A percentile compares a stretch with the other conserved stretches of the same genome.
phyloP scores from a whole-genome alignment of 2,113 vertebrate genomes.

The Gulo gulo region DNA sequence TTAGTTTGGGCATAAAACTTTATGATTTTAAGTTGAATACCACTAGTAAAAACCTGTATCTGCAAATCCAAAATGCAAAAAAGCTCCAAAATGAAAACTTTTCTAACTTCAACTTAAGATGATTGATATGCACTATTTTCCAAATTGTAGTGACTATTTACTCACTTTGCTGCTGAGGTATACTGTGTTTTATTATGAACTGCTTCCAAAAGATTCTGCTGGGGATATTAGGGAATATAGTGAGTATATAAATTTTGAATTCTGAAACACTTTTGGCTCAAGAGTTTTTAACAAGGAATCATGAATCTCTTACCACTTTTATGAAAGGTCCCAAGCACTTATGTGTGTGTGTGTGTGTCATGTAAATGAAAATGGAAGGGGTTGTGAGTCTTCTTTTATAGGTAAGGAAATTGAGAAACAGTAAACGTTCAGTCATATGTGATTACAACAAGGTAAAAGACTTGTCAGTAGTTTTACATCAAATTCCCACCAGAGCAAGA shows the following conservation, averaged over 20 bases:
- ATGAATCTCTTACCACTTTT: background rate
- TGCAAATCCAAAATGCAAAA: background rate
- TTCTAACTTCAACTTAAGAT: background rate
- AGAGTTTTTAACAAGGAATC: background rate
- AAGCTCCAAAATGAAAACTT: background rate
- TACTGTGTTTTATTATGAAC: background rate
- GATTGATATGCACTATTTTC: background rate
- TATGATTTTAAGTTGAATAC: background rate
- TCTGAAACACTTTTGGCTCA: background rate
- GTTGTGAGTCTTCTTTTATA: background rate
- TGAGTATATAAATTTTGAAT: background rate
- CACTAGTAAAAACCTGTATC: background rate
- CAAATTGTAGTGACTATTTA: background rate
- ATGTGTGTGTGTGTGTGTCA: background rate
- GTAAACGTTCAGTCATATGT: background rate
- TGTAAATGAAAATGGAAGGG: background rate
- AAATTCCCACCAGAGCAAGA: background rate
- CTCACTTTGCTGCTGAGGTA: background rate
- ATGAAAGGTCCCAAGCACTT: background rate
- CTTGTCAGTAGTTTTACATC: background rate
- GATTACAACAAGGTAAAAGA: slow-evolving; percentile 6
- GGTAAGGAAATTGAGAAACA: background rate
- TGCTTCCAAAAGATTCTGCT: background rate
- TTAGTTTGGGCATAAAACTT: slow-evolving; percentile 24
- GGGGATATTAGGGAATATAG: background rate